Evolutionary conservation across 2,113 vertebrate species (phyloP), one percentile per base, ranked within the genome.

Genomic region (Pteropus alecto): DNA sequence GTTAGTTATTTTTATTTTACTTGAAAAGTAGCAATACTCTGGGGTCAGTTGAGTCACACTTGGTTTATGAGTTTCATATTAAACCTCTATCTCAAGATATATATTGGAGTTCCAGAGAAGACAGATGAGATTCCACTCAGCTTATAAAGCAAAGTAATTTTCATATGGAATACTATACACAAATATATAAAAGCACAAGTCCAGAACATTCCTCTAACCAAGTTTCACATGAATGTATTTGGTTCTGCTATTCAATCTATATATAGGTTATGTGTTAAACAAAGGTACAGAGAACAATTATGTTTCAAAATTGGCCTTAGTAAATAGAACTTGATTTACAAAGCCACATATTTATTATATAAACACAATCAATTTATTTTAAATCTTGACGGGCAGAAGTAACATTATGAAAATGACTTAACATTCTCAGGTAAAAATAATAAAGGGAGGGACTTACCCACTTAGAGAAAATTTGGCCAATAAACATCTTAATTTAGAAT

Each of bases 381-480:
- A 88, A 71, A 61, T 89, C 43, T 77, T 43, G 70, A 84, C 77
- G 43, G 48, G 60, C 12, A 84, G 60, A 68, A 33, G 9, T 70
- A 84, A 78, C 70, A 84, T 73, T 79, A 65, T 51, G 9, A 93
- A 89, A 84, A 84, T 48, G 61, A 77, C n/a, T 88, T 93, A 88
- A 54, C 77, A 95, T 35, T 26, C 71, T 88, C n/a, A 76, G n/a
- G 61, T 89, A 89, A 70, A 95, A 86, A 33, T 58, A 71, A 63
- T 19, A 78, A 70, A 60, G 60, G 48, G 13, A 74, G 46, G 56
- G 2, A 46, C 24, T 77, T 60, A 38, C 38, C 18, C 9, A 68
- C 22, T 61, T 63, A 71, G 30, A 71, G 54, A 71, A 93, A 93
- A 63, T 51, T 26, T 89, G 54, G 28, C 41, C 28, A 65, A 85